Evolutionary conservation across 2,113 vertebrate species (phyloP).

Genomic region (Pristiophorus japonicus): DNA sequence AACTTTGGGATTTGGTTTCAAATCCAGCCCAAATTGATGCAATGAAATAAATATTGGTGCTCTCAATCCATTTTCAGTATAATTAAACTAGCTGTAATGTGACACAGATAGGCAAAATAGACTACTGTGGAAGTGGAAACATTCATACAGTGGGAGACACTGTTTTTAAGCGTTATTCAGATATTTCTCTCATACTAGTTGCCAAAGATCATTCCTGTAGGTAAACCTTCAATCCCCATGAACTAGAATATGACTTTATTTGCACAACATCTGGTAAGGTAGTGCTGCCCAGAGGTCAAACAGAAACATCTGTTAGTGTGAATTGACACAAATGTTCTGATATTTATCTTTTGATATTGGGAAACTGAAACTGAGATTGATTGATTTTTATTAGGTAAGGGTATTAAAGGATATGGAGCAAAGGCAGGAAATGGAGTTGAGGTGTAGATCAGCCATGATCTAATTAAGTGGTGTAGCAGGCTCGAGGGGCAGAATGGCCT

Average conservation of each 20-base stretch:
- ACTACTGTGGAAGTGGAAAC: background rate
- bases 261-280: background rate
- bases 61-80: background rate
- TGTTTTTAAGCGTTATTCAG: background rate
- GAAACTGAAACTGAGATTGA: background rate
- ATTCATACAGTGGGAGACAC: background rate
- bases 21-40: background rate
- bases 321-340: background rate
- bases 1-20: background rate
- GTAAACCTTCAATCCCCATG: background rate
- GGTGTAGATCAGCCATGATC: too few species aligned
- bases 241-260: background rate
- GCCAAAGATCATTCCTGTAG: background rate
- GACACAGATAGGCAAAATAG: background rate
- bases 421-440: too few species aligned
- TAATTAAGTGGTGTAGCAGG: too few species aligned
- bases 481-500: background rate
- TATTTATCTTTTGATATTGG: background rate
- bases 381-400: background rate
- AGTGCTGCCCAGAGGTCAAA: background rate
- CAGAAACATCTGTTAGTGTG: background rate
- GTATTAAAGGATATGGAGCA: background rate
- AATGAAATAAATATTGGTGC: background rate
- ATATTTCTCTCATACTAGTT: background rate
- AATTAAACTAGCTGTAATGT: background rate